phyloP scores from a whole-genome alignment of 1,140 invertebrate genomes.

The Drosophila obscura region DNA sequence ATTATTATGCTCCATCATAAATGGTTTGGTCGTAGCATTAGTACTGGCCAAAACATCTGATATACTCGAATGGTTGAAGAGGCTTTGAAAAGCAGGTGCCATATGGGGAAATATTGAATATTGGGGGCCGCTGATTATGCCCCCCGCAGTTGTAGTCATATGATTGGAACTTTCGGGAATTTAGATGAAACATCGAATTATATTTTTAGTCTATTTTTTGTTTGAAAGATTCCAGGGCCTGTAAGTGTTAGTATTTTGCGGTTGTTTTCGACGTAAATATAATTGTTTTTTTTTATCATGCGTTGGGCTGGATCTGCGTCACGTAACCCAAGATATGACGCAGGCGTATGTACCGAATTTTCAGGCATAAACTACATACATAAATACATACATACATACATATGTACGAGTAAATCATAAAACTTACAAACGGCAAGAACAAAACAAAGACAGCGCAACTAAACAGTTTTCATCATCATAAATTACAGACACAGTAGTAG shows the following conservation, averaged over 20 bases:
- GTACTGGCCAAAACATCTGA: not conserved
- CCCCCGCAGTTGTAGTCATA: too few species aligned
- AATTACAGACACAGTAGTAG: too few species aligned
- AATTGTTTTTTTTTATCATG: not conserved
- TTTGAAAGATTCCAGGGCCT: too few species aligned
- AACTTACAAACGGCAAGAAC: not conserved
- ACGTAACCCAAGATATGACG: conserved; percentile 20
- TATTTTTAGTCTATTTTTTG: too few species aligned
- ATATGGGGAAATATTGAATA: not conserved
- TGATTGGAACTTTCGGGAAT: too few species aligned
- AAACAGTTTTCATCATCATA: too few species aligned
- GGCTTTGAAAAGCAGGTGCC: not conserved
- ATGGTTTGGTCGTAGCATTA: not conserved
- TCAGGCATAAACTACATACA: not conserved
- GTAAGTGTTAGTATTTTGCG: too few species aligned
- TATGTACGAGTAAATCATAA: not conserved
- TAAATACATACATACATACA: too few species aligned
- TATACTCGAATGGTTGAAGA: too few species aligned
- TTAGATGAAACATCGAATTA: too few species aligned
- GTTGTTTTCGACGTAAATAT: not conserved
- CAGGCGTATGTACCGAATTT: not conserved
- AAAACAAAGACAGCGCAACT: too few species aligned
- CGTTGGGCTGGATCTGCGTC: conserved; percentile 6
- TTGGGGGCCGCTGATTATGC: too few species aligned
- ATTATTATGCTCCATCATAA: not conserved